A percentile compares a stretch with the other conserved stretches of the same genome.
Evolutionary conservation across 2,888 invertebrate species (phyloP).

Genomic region (Stenolophus ochropezus): DNA sequence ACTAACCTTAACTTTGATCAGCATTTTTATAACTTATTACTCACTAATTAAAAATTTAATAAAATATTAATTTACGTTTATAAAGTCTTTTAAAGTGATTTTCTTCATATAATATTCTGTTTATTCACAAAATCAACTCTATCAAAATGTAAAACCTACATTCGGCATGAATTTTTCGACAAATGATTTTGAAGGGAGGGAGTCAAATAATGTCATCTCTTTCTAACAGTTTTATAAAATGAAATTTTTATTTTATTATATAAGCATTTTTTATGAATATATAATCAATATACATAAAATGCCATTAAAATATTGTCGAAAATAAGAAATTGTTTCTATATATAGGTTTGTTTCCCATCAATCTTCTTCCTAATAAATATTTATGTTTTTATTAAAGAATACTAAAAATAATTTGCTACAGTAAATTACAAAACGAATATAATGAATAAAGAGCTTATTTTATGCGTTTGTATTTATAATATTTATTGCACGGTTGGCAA

Average conservation of each 20-base stretch:
- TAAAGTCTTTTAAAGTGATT: background rate
- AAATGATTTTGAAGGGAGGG: background rate
- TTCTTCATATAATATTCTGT: slow-evolving; percentile 30
- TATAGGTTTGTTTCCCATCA: background rate
- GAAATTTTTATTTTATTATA: background rate
- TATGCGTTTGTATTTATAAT: no score
- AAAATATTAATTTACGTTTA: slow-evolving; percentile 8
- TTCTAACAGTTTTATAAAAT: background rate
- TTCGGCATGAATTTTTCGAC: slow-evolving; percentile 33
- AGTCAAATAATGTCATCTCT: background rate
- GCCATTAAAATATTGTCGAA: background rate
- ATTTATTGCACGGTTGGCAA: background rate
- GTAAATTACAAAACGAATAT: no score
- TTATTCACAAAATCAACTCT: background rate
- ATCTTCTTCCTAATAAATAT: no score
- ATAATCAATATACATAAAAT: background rate
- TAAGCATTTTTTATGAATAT: background rate
- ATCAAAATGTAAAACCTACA: slow-evolving; percentile 28
- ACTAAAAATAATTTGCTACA: no score
- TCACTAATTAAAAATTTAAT: slow-evolving; percentile 11
- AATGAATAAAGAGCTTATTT: no score
- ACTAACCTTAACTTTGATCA: slow-evolving; percentile 88
- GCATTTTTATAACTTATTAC: slow-evolving; percentile 75
- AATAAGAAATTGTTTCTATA: background rate
- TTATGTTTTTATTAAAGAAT: no score